Conservation (phyloP, 2,888 invertebrate species). For the Tholera decimalis region DNA sequence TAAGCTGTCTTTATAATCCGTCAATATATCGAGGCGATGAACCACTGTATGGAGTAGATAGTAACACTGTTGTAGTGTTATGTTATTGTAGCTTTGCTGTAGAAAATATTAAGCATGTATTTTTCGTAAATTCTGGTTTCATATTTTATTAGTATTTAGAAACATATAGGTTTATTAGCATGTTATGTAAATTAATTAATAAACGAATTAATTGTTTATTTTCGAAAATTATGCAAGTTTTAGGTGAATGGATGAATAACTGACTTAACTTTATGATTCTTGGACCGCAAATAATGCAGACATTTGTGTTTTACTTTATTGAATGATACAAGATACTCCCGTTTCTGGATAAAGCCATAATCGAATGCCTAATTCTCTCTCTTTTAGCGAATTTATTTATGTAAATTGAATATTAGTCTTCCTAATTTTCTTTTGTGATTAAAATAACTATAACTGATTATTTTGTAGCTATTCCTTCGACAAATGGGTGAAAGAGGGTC, state of each 20-base stretch:
- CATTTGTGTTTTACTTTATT: not conserved
- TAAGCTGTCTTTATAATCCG: too few relatives aligned
- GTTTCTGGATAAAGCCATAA: not conserved
- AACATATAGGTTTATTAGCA: constrained; percentile 1
- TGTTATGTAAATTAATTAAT: constrained; percentile 22
- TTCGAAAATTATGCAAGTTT: too few relatives aligned
- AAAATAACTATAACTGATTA: constrained; percentile 67
- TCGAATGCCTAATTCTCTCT: constrained; percentile 8
- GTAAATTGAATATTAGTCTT: constrained; percentile 3
- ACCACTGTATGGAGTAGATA: too few relatives aligned
- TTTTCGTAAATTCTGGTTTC: constrained; percentile 1
- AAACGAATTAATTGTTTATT: not conserved
- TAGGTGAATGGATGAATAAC: constrained; percentile 17
- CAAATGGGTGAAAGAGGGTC: constrained; percentile 91
- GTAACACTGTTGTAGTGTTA: not conserved
- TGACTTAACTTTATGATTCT: not conserved
- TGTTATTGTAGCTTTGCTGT: constrained; percentile 14
- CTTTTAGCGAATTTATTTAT: constrained; percentile 8
- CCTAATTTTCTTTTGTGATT: constrained; percentile 36
- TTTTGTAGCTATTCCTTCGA: constrained; percentile 87
- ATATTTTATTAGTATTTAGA: constrained; percentile 2
- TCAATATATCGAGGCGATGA: too few relatives aligned
- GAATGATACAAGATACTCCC: not conserved
- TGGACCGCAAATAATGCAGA: not conserved
- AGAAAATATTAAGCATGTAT: constrained; percentile 5